Conservation (phyloP, 2,113 vertebrate species). For the Rhea pennata region DNA sequence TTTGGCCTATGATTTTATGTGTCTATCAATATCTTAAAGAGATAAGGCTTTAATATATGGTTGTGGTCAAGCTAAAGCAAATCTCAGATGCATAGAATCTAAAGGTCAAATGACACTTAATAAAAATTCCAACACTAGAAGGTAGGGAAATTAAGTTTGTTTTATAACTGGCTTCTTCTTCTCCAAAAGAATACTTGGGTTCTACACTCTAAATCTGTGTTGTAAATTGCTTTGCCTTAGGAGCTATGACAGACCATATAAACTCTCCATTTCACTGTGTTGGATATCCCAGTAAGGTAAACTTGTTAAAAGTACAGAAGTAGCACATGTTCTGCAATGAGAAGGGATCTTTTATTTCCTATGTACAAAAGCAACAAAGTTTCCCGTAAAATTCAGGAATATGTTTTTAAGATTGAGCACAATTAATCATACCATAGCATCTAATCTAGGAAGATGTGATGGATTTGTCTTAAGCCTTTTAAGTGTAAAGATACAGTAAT, state of each 20-base stretch:
- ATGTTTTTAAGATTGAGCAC: not conserved
- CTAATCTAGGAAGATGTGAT: not conserved
- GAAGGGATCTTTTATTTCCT: not conserved
- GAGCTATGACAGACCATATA: not conserved
- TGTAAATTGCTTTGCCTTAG: not conserved
- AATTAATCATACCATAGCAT: not conserved
- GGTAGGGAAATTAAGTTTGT: not conserved
- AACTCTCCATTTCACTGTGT: not conserved
- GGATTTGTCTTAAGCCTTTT: not conserved
- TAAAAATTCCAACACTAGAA: slow-evolving; percentile 24
- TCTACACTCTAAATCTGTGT: not conserved
- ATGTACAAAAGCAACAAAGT: accelerated
- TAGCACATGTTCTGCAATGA: accelerated
- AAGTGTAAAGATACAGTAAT: not conserved
- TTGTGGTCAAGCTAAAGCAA: not conserved
- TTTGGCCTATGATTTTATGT: slow-evolving; percentile 48
- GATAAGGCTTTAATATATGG: slow-evolving; percentile 6
- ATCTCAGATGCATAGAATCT: not conserved
- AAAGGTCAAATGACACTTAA: slow-evolving; percentile 53
- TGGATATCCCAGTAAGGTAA: not conserved
- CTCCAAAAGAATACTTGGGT: not conserved
- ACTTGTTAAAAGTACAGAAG: not conserved
- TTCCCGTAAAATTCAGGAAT: not conserved
- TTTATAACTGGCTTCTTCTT: not conserved
- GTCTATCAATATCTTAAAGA: slow-evolving; percentile 47